Evolutionary conservation across 2,113 vertebrate species (phyloP).

Genomic region (Oryzias curvinotus): DNA sequence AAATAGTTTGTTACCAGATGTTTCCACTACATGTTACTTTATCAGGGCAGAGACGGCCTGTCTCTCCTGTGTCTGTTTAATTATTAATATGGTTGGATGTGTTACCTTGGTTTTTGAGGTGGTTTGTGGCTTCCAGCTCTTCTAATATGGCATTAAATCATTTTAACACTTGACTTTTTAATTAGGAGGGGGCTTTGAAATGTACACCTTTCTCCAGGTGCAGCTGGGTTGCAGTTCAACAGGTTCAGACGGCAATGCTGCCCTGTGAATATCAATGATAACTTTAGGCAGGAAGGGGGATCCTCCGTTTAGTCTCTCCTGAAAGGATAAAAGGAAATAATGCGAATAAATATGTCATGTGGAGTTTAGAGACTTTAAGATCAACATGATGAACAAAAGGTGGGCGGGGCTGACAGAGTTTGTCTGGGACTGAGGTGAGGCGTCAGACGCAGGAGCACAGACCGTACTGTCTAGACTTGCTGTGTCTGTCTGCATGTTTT

Average conservation of each 20-base stretch:
- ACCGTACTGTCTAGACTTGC: constrained; percentile 69
- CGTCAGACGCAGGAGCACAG: constrained; percentile 60
- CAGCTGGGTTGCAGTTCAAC: not conserved
- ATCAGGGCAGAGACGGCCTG: constrained; percentile 56
- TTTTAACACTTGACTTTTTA: constrained; percentile 23
- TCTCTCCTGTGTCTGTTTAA: constrained; percentile 73
- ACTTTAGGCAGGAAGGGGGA: not conserved
- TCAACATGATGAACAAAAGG: constrained; percentile 26
- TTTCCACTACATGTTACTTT: constrained; percentile 47
- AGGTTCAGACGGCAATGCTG: not conserved
- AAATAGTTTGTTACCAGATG: constrained; percentile 62
- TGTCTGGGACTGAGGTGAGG: constrained; percentile 69
- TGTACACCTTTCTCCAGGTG: constrained; percentile 27
- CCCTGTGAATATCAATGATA: constrained; percentile 1
- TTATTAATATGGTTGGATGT: constrained; percentile 74
- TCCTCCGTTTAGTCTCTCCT: constrained; percentile 1
- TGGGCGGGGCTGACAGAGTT: constrained; percentile 46
- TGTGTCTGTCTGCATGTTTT: constrained; percentile 69
- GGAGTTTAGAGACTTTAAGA: constrained; percentile 21
- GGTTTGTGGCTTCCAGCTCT: constrained; percentile 37
- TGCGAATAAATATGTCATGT: constrained; percentile 41
- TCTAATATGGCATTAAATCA: constrained; percentile 56
- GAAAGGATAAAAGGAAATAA: constrained; percentile 6
- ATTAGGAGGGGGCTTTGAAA: constrained; percentile 22
- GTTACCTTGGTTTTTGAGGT: constrained; percentile 67